Evolutionary conservation across 1,140 invertebrate species (phyloP), one percentile per base, ranked within the genome.

Genomic region (Caenorhabditis brenneri): DNA sequence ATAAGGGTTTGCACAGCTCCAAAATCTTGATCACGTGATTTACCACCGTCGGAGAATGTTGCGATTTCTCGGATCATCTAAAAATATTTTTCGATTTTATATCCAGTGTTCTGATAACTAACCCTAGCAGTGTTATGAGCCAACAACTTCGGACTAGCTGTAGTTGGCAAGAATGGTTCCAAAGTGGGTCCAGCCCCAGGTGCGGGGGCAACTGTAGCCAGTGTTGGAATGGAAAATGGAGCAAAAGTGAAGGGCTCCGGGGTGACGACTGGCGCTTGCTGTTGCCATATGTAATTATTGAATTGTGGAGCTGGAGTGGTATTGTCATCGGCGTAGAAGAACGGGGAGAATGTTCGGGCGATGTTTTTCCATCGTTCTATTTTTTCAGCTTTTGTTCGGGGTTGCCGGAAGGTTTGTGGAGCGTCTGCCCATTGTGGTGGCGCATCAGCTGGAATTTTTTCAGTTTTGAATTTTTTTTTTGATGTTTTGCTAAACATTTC

Each of bases 101-200:
- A 65, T 15, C 2, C 5, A 27, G 22, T 29, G 6, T 12, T 46
- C 15, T n/a, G 12, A 6, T 9, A 55, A 82, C 60, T 51, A 10
- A 83, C 82, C 29, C 82, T 79, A 46, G 82, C 82, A 79, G 82
- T 58, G 27, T 83, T 83, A 49, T 83, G 82, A 79, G 82, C 82
- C 29, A 83, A 46, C 19, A 83, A 65, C 19, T 83, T 79, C 7
- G 82, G 82, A 79, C 65, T 69, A 53, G 58, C 65, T 27, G 60
- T 83, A 1, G 82, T 53, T 15, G 74, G 42, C 0, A 48, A 31
- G 1, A 65, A 48, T 9, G 82, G 82, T n/a, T 65, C 46, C 7
- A 83, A 31, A 19, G 82, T 83, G 2, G 82, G 82, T 19, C 81
- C 81, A 4, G 9, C 9, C 29, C 24, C 24, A 58, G 53, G 24